Percentiles rank a stretch among this genome's conserved stretches.
Conservation (phyloP, 2,888 invertebrate species). For the Fragum fragum region DNA sequence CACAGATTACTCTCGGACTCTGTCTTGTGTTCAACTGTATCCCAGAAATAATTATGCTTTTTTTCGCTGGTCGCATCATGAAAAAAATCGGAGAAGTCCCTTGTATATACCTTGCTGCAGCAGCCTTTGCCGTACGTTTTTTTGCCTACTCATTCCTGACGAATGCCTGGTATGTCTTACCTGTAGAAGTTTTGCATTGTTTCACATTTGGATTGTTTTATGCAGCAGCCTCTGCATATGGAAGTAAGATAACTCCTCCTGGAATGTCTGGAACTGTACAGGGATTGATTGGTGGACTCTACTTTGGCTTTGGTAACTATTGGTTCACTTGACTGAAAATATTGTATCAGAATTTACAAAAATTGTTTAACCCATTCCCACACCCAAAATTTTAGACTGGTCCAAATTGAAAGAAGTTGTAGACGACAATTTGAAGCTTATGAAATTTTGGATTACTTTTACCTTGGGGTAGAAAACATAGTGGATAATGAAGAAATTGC, state of each 20-base stretch:
- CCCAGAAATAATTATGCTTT: conserved; percentile 87
- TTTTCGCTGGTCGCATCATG: conserved; percentile 94
- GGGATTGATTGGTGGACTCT: conserved; percentile 95
- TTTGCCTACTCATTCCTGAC: conserved; percentile 93
- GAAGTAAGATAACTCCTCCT: conserved; percentile 94
- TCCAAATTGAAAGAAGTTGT: too few relatives aligned
- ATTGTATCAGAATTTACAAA: too few relatives aligned
- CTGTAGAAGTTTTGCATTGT: conserved; percentile 95
- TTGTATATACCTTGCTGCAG: conserved; percentile 94
- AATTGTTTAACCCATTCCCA: too few relatives aligned
- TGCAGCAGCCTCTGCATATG: conserved; percentile 96
- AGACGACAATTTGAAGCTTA: too few relatives aligned
- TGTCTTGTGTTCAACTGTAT: conserved; percentile 78
- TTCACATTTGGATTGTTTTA: conserved; percentile 96
- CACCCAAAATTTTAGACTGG: too few relatives aligned
- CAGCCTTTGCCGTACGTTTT: conserved; percentile 93
- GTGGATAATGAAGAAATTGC: too few relatives aligned
- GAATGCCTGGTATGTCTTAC: conserved; percentile 94
- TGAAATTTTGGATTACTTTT: too few relatives aligned
- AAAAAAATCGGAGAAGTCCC: conserved; percentile 92
- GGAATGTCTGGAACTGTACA: conserved; percentile 94
- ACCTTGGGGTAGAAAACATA: too few relatives aligned
- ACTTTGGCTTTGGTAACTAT: conserved; percentile 93
- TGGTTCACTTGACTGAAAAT: too few relatives aligned
- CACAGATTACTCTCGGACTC: conserved; percentile 80